Conservation (phyloP, 2,113 vertebrate genomes). For the Buteo buteo region DNA sequence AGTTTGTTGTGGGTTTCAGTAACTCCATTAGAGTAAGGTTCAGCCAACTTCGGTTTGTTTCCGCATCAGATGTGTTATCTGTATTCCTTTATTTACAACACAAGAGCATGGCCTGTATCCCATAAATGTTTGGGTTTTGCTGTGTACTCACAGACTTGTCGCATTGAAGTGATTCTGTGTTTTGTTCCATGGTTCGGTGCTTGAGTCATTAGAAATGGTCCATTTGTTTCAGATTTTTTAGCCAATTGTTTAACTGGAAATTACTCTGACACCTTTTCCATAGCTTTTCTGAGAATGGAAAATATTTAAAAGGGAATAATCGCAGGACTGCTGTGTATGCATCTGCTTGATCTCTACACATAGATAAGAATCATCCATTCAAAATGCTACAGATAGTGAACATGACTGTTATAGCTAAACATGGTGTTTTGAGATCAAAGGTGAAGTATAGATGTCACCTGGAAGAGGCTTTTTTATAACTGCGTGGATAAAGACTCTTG, state of each 20-base stretch:
- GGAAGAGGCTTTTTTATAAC: slow-evolving; percentile 5
- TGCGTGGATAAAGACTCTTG: neutral
- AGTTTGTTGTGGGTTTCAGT: slow-evolving; percentile 52
- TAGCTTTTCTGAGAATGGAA: neutral
- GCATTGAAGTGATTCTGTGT: slow-evolving; percentile 23
- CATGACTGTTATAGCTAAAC: slow-evolving; percentile 34
- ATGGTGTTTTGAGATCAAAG: slow-evolving; percentile 46
- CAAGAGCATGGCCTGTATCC: neutral
- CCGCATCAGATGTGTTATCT: slow-evolving; percentile 27
- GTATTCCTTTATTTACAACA: slow-evolving; percentile 28
- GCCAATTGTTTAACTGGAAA: slow-evolving; percentile 39
- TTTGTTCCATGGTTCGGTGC: neutral
- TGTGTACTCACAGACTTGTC: slow-evolving; percentile 38
- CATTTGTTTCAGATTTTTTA: slow-evolving; percentile 43
- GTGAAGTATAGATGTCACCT: neutral
- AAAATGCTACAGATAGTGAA: slow-evolving; percentile 34
- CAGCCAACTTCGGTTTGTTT: slow-evolving; percentile 60
- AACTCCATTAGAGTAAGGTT: slow-evolving; percentile 38
- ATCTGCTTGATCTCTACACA: neutral
- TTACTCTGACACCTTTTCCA: neutral
- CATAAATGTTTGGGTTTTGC: slow-evolving; percentile 44
- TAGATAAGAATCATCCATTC: slow-evolving; percentile 36
- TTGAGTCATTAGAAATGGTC: slow-evolving; percentile 39
- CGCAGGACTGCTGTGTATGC: neutral
- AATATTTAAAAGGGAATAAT: neutral